Evolutionary conservation across 2,113 vertebrate species (phyloP).

Genomic region (Cyanoliseus patagonus): DNA sequence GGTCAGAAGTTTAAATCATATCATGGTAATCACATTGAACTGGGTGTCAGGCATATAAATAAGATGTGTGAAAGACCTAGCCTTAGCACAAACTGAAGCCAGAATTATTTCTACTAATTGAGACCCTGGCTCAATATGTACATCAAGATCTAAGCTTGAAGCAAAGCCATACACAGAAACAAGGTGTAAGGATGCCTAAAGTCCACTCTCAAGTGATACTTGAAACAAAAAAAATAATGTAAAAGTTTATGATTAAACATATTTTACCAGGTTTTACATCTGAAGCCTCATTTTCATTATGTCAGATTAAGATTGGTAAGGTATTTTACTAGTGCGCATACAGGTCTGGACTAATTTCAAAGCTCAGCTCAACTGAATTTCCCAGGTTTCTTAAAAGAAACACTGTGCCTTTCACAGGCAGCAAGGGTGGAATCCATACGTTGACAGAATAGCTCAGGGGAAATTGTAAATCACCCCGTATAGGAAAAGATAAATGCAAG

Average conservation of each 20-base stretch:
- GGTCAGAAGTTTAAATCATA: background rate
- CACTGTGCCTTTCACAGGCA: background rate
- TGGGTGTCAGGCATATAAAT: background rate
- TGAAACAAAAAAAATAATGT: background rate
- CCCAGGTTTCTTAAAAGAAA: background rate
- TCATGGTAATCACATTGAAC: background rate
- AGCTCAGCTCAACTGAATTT: background rate
- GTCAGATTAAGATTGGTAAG: background rate
- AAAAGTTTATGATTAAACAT: background rate
- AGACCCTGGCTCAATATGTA: background rate
- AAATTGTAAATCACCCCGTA: background rate
- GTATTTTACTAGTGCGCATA: rapidly evolving
- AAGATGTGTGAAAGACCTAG: background rate
- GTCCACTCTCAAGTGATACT: background rate
- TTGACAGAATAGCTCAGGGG: background rate
- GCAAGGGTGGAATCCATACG: background rate
- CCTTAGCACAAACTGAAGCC: background rate
- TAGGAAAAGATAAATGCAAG: background rate
- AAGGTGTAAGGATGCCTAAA: background rate
- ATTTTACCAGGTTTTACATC: background rate
- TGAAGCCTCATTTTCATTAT: background rate
- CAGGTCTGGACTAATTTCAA: background rate
- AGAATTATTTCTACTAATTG: background rate
- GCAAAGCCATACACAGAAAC: background rate
- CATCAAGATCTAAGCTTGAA: background rate